A percentile compares a stretch with the other conserved stretches of the same genome.
Conservation (phyloP, 2,888 invertebrate genomes). For the Drosophila affinis region DNA sequence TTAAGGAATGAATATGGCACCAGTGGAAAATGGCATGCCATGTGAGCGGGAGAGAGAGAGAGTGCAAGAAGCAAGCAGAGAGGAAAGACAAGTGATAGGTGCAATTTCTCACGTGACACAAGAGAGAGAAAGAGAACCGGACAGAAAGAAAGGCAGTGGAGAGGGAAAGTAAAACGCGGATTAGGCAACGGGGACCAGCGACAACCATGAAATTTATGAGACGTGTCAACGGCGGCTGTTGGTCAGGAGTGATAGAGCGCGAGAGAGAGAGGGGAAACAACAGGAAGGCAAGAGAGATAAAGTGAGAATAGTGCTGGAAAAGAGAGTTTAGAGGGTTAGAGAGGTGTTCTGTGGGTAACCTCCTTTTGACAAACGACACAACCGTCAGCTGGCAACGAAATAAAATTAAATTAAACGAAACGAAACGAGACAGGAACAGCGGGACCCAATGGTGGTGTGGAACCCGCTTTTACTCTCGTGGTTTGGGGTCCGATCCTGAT, state of each 20-base stretch:
- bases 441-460: not conserved
- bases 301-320: constrained; percentile 32
- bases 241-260: not conserved
- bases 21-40: not conserved
- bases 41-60: no score
- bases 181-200: constrained; percentile 62
- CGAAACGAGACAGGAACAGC: constrained; percentile 26
- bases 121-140: constrained; percentile 28
- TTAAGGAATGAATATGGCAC: constrained; percentile 5
- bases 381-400: constrained; percentile 62
- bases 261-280: not conserved
- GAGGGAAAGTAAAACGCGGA: constrained; percentile 50
- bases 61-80: not conserved
- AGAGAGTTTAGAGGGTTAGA: constrained; percentile 4
- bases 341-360: constrained; percentile 1
- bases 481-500: not conserved
- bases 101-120: constrained; percentile 75
- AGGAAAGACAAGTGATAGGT: constrained; percentile 62
- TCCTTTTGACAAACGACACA: constrained; percentile 65
- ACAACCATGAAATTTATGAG: constrained; percentile 72
- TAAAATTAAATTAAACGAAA: constrained; percentile 1
- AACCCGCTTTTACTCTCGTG: not conserved
- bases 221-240: constrained; percentile 53
- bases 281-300: constrained; percentile 3
- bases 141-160: constrained; percentile 11